Percentiles rank a stretch among this genome's conserved stretches.
phyloP scores from a whole-genome alignment of 2,113 vertebrate genomes.

The Gnathonemus longibarbis region DNA sequence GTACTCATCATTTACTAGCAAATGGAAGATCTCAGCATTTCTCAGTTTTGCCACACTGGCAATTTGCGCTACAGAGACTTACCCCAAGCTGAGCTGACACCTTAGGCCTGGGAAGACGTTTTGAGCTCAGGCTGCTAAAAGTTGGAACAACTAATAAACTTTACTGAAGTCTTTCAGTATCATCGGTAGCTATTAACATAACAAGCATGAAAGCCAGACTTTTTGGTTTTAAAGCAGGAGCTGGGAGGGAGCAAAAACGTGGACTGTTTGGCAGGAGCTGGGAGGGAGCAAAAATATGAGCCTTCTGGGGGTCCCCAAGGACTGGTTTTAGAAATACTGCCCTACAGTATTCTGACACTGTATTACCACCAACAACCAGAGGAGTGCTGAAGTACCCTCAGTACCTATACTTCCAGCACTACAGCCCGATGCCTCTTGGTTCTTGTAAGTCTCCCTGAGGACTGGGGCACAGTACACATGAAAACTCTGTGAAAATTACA shows the following conservation, averaged over 20 bases:
- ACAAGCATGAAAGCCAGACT: neutral
- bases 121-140: neutral
- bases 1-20: neutral
- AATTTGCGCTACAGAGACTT: neutral
- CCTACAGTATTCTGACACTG: neutral
- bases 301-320: neutral
- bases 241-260: neutral
- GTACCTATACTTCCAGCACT: neutral
- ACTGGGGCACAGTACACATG: neutral
- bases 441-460: neutral
- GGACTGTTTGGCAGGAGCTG: neutral
- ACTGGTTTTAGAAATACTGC: neutral
- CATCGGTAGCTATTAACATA: neutral
- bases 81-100: neutral
- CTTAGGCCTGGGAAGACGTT: neutral
- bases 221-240: neutral
- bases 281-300: neutral
- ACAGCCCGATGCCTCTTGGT: neutral
- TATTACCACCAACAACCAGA: neutral
- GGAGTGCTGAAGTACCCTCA: neutral
- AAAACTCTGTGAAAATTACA: neutral
- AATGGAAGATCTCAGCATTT: neutral
- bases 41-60: neutral
- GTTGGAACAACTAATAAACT: neutral
- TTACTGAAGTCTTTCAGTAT: neutral